Evolutionary conservation across 2,888 invertebrate species (phyloP).

Genomic region (Odontocerum albicorne): DNA sequence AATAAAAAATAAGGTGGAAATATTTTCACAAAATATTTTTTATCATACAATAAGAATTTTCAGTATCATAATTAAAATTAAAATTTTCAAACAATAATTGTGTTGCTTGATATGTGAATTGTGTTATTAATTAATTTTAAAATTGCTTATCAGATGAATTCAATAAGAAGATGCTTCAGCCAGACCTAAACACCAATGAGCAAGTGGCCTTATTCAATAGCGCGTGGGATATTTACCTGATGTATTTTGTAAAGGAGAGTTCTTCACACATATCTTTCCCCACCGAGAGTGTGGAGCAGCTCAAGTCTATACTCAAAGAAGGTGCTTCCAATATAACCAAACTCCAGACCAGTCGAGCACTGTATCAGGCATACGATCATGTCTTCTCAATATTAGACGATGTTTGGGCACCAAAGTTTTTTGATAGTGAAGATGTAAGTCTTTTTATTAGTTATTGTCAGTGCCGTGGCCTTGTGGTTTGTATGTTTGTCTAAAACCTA

Average conservation of each 20-base stretch:
- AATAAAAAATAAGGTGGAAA: too few species aligned
- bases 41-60: too few species aligned
- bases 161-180: constrained; percentile 75
- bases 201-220: constrained; percentile 64
- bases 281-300: constrained; percentile 56
- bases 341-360: constrained; percentile 72
- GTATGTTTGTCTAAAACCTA: too few species aligned
- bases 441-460: background rate
- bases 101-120: too few species aligned
- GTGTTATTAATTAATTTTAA: too few species aligned
- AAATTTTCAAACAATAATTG: too few species aligned
- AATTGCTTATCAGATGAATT: constrained; percentile 86
- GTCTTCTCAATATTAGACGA: constrained; percentile 73
- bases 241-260: constrained; percentile 65
- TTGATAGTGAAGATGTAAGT: constrained; percentile 77
- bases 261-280: constrained; percentile 63
- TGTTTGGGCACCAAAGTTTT: constrained; percentile 74
- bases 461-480: too few species aligned
- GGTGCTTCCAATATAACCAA: constrained; percentile 66
- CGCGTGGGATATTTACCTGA: constrained; percentile 67
- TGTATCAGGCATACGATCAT: constrained; percentile 80
- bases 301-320: constrained; percentile 58
- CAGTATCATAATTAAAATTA: too few species aligned
- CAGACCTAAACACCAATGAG: constrained; percentile 67
- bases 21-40: too few species aligned